Conservation (phyloP, 2,797 vertebrate species). For the Brachyrhaphis roseni region DNA sequence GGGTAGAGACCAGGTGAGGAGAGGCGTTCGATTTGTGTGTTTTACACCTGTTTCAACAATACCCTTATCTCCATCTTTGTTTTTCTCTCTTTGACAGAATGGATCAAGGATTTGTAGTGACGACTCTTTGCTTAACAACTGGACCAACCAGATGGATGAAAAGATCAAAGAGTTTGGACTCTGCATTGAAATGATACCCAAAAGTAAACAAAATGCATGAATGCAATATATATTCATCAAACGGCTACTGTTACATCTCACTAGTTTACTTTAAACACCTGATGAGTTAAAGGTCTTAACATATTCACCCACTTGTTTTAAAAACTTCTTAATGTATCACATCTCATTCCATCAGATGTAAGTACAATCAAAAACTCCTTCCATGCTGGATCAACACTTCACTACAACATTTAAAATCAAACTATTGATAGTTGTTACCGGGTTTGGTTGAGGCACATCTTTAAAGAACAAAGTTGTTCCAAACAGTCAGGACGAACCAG, state of each 20-base stretch:
- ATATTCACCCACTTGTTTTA: not conserved
- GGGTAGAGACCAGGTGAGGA: slow-evolving; percentile 4
- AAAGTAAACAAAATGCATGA: slow-evolving; percentile 12
- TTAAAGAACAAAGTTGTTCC: not conserved
- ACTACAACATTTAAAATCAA: not conserved
- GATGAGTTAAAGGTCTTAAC: not conserved
- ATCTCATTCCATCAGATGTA: not conserved
- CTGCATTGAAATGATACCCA: slow-evolving; percentile 19
- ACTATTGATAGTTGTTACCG: not conserved
- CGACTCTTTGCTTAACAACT: not conserved
- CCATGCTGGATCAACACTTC: not conserved
- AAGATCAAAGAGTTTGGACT: not conserved
- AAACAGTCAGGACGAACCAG: not conserved
- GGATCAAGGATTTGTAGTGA: slow-evolving; percentile 27
- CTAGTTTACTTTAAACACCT: not conserved
- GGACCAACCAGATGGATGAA: not conserved
- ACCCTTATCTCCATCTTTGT: not conserved
- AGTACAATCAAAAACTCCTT: not conserved
- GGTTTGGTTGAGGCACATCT: not conserved
- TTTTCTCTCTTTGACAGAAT: slow-evolving; percentile 4
- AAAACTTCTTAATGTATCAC: not conserved
- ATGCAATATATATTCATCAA: not conserved
- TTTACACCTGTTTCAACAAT: too few relatives aligned
- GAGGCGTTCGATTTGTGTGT: not conserved
- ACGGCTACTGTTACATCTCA: not conserved